A percentile compares a stretch with the other conserved stretches of the same genome.
Conservation (phyloP, 2,888 invertebrate genomes). For the Meloe dianella region DNA sequence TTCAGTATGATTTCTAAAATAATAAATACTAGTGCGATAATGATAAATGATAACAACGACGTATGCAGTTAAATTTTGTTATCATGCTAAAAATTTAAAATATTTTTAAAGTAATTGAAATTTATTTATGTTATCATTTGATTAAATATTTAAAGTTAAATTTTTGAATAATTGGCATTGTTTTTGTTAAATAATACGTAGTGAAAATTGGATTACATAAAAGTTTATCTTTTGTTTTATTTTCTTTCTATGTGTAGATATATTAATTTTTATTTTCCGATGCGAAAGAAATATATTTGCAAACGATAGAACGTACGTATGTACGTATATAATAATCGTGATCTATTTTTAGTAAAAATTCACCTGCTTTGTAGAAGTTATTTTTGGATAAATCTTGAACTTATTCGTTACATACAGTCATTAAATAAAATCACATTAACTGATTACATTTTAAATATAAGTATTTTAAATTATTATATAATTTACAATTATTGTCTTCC, state of each 20-base stretch:
- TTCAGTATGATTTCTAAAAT: too few relatives aligned
- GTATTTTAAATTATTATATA: neutral
- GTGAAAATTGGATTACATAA: neutral
- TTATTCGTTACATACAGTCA: slow-evolving; percentile 8
- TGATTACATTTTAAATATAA: neutral
- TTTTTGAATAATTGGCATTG: neutral
- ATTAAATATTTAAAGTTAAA: neutral
- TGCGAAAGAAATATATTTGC: neutral
- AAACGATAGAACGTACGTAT: neutral
- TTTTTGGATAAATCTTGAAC: slow-evolving; percentile 36
- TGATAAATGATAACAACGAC: too few relatives aligned
- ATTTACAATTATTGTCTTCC: neutral
- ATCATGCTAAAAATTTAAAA: neutral
- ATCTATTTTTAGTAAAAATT: slow-evolving; percentile 37
- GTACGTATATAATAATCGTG: slow-evolving; percentile 18
- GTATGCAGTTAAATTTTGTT: too few relatives aligned
- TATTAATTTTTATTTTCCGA: neutral
- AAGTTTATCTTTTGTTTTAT: neutral
- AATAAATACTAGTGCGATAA: too few relatives aligned
- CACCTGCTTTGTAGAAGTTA: slow-evolving; percentile 43
- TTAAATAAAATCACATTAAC: neutral
- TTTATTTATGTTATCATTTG: neutral
- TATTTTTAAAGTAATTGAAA: neutral
- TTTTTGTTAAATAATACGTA: neutral
- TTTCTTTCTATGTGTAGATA: neutral